Percentiles rank a stretch among this genome's conserved stretches.
phyloP scores from a whole-genome alignment of 2,113 vertebrate species.

The Lota lota region DNA sequence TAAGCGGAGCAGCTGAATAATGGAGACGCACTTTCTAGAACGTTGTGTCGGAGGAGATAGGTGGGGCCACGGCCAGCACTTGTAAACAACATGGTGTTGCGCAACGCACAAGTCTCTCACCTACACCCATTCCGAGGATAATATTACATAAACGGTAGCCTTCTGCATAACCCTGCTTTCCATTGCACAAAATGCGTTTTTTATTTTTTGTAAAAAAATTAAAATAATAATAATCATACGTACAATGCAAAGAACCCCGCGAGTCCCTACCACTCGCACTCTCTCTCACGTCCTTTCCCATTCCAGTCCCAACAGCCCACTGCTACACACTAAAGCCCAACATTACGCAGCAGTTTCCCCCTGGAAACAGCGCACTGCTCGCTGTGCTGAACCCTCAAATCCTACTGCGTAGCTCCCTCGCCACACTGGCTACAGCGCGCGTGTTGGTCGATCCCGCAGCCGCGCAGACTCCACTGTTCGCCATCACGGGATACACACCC shows the following conservation, averaged over 20 bases:
- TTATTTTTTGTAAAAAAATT: no score
- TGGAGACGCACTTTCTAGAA: slow-evolving; percentile 50
- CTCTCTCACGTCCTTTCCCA: no score
- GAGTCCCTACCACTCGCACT: no score
- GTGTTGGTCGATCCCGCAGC: background rate
- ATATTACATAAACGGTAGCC: background rate
- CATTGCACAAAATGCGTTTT: background rate
- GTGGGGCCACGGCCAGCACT: slow-evolving; percentile 67
- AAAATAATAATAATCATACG: no score
- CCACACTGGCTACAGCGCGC: slow-evolving; percentile 20
- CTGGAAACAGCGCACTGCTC: background rate
- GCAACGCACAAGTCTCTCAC: slow-evolving; percentile 45
- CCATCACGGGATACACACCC: slow-evolving; percentile 40
- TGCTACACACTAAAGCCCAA: background rate
- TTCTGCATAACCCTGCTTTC: background rate
- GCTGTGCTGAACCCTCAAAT: slow-evolving; percentile 1
- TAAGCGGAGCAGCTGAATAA: slow-evolving; percentile 20
- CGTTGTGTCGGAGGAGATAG: slow-evolving; percentile 50
- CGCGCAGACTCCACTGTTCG: slow-evolving; percentile 1
- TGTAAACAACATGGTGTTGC: slow-evolving; percentile 73
- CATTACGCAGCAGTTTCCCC: slow-evolving; percentile 53
- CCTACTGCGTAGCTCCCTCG: no score
- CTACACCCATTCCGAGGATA: background rate
- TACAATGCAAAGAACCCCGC: no score
- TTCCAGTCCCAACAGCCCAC: no score